Base-by-base conservation (phyloP, 2,888 invertebrate species). In the Nudaria mundana region DNA sequence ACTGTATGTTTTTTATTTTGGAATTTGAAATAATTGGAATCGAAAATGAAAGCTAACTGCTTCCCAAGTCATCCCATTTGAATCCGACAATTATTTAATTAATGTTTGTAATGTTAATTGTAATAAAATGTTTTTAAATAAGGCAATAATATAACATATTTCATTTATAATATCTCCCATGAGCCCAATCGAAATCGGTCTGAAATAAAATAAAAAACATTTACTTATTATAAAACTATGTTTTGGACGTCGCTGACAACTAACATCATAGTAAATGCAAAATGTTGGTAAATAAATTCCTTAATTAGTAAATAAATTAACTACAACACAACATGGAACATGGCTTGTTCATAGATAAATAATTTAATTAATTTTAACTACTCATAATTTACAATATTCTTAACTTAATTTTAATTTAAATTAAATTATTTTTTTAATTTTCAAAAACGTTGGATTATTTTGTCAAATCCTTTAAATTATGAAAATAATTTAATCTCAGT, bases 161-260 rank as follows among this genome's bases (percentile, higher is more conserved):
- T 20, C 6, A 20, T 20, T 20, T 20, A 13, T 11, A 6, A 16
- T 20, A 29, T 30, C 29, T 13, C 8, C 30, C 30, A 66, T 66
- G 62, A 60, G 57, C 54, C 43, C 28, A 62, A 63, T 71, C 67
- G 63, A 69, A 70, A 49, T 40, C 48, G 66, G 63, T 45, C 54
- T 29, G 23, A 30, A 48, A 36, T 30, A 33, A 35, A 20, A 24
- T 53, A 58, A 55, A 56, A 56, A 50, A 36, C 33, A 48, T 45
- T 53, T 37, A 56, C 49, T n/a, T 59, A 63, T 53, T 64, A 65
- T 15, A 55, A 47, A 5, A 44, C 63, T 70, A 73, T 47, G 49
- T 73, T 77, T 77, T 76, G 77, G 77, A 70, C 61, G 57, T 69
- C 65, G 77, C 77, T 77, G 67, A 66, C 67, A 61, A 48, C 34